Conservation (phyloP, 2,888 invertebrate genomes). For the Gortyna flavago region DNA sequence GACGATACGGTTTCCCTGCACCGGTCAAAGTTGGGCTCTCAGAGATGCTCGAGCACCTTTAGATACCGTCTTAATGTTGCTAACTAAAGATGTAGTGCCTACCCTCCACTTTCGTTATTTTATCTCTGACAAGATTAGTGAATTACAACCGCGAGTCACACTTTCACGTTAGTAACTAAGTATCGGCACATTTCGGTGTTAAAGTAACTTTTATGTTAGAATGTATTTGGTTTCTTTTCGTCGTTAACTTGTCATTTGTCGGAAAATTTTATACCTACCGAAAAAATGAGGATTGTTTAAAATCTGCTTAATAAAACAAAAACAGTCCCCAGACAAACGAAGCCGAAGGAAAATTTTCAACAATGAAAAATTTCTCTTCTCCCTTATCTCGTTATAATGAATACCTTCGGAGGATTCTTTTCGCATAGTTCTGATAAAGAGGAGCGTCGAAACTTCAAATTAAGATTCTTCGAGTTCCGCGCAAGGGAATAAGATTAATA, state of each 20-base stretch:
- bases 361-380: slow-evolving; percentile 67
- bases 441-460: slow-evolving; percentile 89
- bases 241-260: background rate
- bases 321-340: slow-evolving; percentile 42
- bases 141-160: slow-evolving; percentile 73
- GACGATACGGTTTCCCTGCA: slow-evolving; percentile 83
- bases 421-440: slow-evolving; percentile 89
- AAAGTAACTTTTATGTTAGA: slow-evolving; percentile 45
- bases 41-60: slow-evolving; percentile 79
- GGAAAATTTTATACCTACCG: background rate
- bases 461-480: slow-evolving; percentile 89
- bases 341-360: slow-evolving; percentile 58
- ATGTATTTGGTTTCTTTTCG: slow-evolving; percentile 1
- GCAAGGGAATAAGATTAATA: slow-evolving; percentile 88
- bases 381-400: slow-evolving; percentile 85
- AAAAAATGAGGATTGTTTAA: slow-evolving; percentile 1
- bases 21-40: slow-evolving; percentile 81
- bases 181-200: slow-evolving; percentile 39
- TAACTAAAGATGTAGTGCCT: slow-evolving; percentile 71
- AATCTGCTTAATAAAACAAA: slow-evolving; percentile 27
- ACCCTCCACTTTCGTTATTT: slow-evolving; percentile 73
- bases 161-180: slow-evolving; percentile 72
- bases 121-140: slow-evolving; percentile 72
- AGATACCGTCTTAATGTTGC: slow-evolving; percentile 75
- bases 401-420: slow-evolving; percentile 87